Conservation (phyloP, 2,113 vertebrate genomes). For the Calyptomena viridis region DNA sequence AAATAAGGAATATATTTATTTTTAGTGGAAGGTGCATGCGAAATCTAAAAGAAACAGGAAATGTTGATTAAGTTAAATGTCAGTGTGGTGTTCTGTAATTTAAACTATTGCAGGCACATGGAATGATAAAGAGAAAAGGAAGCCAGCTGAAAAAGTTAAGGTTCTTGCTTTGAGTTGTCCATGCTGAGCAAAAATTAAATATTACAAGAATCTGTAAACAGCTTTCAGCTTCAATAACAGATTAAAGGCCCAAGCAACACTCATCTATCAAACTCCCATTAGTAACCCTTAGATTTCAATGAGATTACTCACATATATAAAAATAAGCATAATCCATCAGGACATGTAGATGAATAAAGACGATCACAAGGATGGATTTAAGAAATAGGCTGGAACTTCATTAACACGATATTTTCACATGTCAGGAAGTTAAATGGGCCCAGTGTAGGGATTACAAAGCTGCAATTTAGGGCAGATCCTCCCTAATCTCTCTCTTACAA, state of each 20-base stretch:
- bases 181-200: neutral
- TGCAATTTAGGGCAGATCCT: neutral
- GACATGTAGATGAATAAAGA: slow-evolving; percentile 47
- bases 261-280: neutral
- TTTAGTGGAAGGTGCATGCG: slow-evolving; percentile 26
- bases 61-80: slow-evolving; percentile 29
- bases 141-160: neutral
- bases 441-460: neutral
- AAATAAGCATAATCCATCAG: slow-evolving; percentile 44
- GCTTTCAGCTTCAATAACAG: neutral
- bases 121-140: neutral
- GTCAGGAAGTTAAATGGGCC: slow-evolving; percentile 29
- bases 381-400: slow-evolving; percentile 49
- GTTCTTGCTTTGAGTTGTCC: neutral
- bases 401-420: slow-evolving; percentile 59
- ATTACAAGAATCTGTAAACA: slow-evolving; percentile 4
- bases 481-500: neutral
- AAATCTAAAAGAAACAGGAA: slow-evolving; percentile 35
- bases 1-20: slow-evolving; percentile 1
- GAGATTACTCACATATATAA: slow-evolving; percentile 22
- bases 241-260: neutral
- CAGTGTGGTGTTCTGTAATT: neutral
- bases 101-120: neutral
- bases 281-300: slow-evolving; percentile 22
- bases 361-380: slow-evolving; percentile 64